These are phyloP conservation scores for Apocrypta bakeri DNA, from an alignment of 1,140 invertebrate species.

Conservation along the genomic window DNA sequence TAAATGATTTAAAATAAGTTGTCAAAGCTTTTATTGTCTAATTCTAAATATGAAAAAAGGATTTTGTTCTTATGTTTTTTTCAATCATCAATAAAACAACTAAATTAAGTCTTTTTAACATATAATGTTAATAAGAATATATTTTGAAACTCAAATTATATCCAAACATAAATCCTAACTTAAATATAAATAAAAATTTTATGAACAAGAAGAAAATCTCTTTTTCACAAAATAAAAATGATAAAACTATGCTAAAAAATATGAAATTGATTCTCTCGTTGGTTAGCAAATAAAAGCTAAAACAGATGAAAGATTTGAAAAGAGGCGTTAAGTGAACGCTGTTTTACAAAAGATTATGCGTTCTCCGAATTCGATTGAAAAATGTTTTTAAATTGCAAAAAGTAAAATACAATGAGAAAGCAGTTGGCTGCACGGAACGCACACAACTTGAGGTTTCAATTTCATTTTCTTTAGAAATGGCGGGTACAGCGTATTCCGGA, in stretches of 20 bases:
- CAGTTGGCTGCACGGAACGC: constrained; percentile 13
- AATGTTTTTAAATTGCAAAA: constrained; percentile 4
- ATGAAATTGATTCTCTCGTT: constrained; percentile 71
- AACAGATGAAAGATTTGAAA: constrained; percentile 9
- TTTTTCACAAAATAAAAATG: neutral
- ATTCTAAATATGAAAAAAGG: neutral
- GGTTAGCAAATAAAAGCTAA: constrained; percentile 9
- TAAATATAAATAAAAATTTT: neutral
- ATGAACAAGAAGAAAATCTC: neutral
- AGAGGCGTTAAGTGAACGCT: constrained; percentile 26
- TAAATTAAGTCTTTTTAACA: neutral
- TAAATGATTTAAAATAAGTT: neutral
- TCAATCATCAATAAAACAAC: neutral
- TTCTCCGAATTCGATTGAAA: too few species aligned
- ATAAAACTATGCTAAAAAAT: constrained; percentile 57
- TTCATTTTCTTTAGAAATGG: constrained; percentile 73
- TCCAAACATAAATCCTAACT: too few species aligned
- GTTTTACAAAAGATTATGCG: constrained; percentile 19
- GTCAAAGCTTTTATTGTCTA: constrained; percentile 1
- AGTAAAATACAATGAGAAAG: constrained; percentile 28
- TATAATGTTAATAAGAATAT: neutral
- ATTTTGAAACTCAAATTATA: neutral
- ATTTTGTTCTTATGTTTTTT: constrained; percentile 20
- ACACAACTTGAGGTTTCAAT: constrained; percentile 68
- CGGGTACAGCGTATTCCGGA: constrained; percentile 81